Evolutionary conservation across 1,140 invertebrate species (phyloP).

Genomic region (Elymnias hypermnestra): DNA sequence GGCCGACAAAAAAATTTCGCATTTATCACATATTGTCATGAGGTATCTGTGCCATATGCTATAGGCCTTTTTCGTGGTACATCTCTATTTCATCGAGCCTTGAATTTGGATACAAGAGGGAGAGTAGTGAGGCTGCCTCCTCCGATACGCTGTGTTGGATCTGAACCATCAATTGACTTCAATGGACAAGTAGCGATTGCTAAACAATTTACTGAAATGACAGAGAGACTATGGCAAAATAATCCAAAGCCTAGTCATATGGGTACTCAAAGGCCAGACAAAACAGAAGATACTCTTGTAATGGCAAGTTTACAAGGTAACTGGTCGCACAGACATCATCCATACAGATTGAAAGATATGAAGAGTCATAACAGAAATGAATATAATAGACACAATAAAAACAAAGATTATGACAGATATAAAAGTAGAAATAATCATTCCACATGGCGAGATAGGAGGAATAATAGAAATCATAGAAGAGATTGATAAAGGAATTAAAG

Average conservation of each 20-base stretch:
- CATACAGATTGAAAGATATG: conserved; percentile 44
- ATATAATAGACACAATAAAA: conserved; percentile 34
- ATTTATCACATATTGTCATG: conserved; percentile 86
- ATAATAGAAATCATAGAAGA: conserved; percentile 38
- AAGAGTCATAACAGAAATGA: conserved; percentile 37
- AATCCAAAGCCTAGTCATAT: conserved; percentile 23
- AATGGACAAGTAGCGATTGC: conserved; percentile 31
- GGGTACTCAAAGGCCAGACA: conserved; percentile 26
- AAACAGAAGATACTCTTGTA: conserved; percentile 47
- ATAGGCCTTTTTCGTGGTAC: conserved; percentile 82
- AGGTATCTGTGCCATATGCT: conserved; percentile 84
- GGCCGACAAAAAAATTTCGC: conserved; percentile 82
- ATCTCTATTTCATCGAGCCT: conserved; percentile 70
- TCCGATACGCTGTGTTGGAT: conserved; percentile 45
- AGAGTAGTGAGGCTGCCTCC: conserved; percentile 36
- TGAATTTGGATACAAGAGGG: conserved; percentile 66
- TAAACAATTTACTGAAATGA: conserved; percentile 57
- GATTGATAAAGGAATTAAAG: conserved; percentile 20
- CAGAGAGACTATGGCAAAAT: conserved; percentile 42
- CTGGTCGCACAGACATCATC: conserved; percentile 63
- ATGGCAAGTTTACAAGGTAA: conserved; percentile 69
- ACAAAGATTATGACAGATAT: conserved; percentile 23
- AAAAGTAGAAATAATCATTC: conserved; percentile 15
- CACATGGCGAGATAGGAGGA: conserved; percentile 33
- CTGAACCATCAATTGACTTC: conserved; percentile 47